Percentiles rank a stretch among this genome's conserved stretches.
These are phyloP conservation scores for Hystrix brachyura DNA, from an alignment of 2,113 vertebrate genomes.

Conservation along the genomic window DNA sequence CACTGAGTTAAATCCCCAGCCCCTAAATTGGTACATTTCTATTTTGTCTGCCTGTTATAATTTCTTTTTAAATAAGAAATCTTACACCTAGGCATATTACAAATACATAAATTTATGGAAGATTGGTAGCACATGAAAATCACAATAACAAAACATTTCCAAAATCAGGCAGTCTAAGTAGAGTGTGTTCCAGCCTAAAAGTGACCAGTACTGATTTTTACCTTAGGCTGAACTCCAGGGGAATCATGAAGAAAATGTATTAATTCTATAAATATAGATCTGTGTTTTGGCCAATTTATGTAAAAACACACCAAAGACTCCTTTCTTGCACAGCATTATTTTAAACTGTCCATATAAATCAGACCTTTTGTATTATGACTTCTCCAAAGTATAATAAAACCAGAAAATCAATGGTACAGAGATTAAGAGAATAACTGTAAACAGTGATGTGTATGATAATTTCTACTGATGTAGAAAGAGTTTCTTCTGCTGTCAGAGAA, in stretches of 20 bases:
- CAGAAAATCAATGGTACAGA: slow-evolving; percentile 35
- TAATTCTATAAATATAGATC: slow-evolving; percentile 11
- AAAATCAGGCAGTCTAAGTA: background rate
- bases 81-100: background rate
- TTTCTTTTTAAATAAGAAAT: slow-evolving; percentile 57
- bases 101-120: slow-evolving; percentile 25
- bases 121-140: background rate
- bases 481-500: background rate
- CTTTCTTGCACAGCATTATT: slow-evolving; percentile 32
- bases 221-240: background rate
- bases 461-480: background rate
- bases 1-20: too few relatives aligned
- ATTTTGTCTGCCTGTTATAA: background rate
- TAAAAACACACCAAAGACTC: background rate
- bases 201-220: slow-evolving; percentile 34
- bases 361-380: background rate
- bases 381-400: background rate
- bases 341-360: background rate
- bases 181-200: background rate
- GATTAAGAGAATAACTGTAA: slow-evolving; percentile 31
- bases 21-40: background rate
- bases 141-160: background rate
- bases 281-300: background rate
- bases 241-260: slow-evolving; percentile 22
- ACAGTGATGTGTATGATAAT: background rate